Base-by-base conservation (phyloP, 2,797 vertebrate genomes). In the Phrynocephalus forsythii region DNA sequence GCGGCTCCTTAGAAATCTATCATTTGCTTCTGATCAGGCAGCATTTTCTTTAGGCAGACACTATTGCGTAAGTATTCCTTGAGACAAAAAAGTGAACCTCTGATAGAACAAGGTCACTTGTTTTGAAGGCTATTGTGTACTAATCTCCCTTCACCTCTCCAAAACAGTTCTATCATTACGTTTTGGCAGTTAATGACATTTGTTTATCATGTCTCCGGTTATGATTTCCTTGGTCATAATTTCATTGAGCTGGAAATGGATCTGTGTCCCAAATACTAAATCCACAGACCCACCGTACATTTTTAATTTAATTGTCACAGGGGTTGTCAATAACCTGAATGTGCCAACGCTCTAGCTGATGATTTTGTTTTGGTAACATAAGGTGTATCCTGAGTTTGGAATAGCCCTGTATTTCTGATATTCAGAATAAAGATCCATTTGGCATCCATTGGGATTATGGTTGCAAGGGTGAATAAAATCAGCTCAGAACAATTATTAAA, bases 71-170 rank as follows among this genome's bases (percentile, higher is more conserved):
- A 28, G 75, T 0, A 8, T 88, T 86, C 89, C 85, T 86, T 82
- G 85, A 82, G 48, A 86, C 77, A 88, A 88, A 90, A 88, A 89
- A 83, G 52, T 86, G 56, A 92, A 48, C 82, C 67, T 91, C 67
- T 69, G 26, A 30, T 91, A 91, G 82, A 71, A 86, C 92, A 93
- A 76, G 90, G 88, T 92, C 79, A 87, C 79, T 92, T 52, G 15
- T 67, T 44, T 80, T 67, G 28, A 75, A 84, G 48, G 38, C 6
- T 26, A 67, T 26, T 50, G 30, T 38, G 60, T 82, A 5, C 13
- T 24, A 44, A 24, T 38, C 7, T 9, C 38, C 22, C 22, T 24
- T 44, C 33, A 38, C 15, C 22, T 33, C 56, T 22, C 3, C 8
- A 3, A 52, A 11, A 73, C 33, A 26, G 16, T 10, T 33, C 13